Percentiles rank a stretch among this genome's conserved stretches.
phyloP scores from a whole-genome alignment of 2,888 invertebrate species.

The Drosophila antonietae region DNA sequence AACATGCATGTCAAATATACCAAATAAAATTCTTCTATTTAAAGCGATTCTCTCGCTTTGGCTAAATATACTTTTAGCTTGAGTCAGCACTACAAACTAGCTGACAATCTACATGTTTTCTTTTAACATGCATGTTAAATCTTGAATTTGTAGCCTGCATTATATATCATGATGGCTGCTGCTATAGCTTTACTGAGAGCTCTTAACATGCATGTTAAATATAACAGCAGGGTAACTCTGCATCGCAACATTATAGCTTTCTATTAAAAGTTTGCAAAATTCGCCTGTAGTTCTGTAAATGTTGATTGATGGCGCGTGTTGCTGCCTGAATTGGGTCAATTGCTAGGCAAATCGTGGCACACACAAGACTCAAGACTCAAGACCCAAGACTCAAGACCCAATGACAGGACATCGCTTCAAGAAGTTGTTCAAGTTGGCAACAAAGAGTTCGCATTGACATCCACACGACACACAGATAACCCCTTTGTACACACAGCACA shows the following conservation, averaged over 20 bases:
- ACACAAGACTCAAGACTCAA: not conserved
- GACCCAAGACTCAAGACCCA: not conserved
- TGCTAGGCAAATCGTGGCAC: conserved; percentile 45
- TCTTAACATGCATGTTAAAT: not conserved
- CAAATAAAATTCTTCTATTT: too few species aligned
- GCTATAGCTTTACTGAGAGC: not conserved
- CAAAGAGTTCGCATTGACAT: conserved; percentile 65
- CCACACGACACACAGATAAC: conserved; percentile 62
- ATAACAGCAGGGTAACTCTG: not conserved
- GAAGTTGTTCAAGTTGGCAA: conserved; percentile 36
- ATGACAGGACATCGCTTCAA: conserved; percentile 32
- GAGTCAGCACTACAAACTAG: too few species aligned
- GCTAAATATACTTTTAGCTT: too few species aligned
- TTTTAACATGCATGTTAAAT: too few species aligned
- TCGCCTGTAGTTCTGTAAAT: conserved; percentile 39
- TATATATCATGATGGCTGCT: too few species aligned
- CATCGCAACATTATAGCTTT: too few species aligned
- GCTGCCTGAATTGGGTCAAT: conserved; percentile 64
- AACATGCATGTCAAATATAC: not conserved
- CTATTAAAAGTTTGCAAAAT: conserved; percentile 25
- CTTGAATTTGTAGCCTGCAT: too few species aligned
- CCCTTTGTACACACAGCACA: conserved; percentile 65
- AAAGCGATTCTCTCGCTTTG: too few species aligned
- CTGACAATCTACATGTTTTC: too few species aligned
- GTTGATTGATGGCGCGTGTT: conserved; percentile 73